Percentiles rank a stretch among this genome's conserved stretches.
Evolutionary conservation across 1,140 invertebrate species (phyloP).

Genomic region (Drosophila guanche): DNA sequence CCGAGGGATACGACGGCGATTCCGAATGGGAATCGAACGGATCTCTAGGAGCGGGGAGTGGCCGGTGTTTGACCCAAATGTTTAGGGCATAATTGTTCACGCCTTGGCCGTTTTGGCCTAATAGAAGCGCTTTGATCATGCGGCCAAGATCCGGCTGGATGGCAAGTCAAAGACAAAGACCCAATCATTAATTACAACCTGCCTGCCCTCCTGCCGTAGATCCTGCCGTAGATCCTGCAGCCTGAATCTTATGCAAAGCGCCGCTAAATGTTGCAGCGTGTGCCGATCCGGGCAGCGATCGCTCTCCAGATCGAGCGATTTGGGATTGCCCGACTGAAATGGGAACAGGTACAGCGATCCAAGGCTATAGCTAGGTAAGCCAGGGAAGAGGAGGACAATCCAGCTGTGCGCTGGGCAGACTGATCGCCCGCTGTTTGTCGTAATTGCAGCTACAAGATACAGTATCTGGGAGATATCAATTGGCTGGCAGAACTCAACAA

Average conservation of each 20-base stretch:
- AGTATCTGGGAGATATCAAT: constrained; percentile 47
- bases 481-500: constrained; percentile 14
- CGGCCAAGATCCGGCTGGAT: constrained; percentile 28
- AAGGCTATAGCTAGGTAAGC: too few species aligned
- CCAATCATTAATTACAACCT: constrained; percentile 31
- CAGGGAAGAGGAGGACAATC: background rate
- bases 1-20: constrained; percentile 13
- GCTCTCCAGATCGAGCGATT: too few species aligned
- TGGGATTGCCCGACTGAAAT: constrained; percentile 11
- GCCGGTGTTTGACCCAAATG: constrained; percentile 71
- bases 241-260: constrained; percentile 57
- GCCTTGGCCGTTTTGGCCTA: constrained; percentile 52
- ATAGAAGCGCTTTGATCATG: constrained; percentile 60
- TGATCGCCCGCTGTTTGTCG: constrained; percentile 40
- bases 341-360: background rate
- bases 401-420: constrained; percentile 19
- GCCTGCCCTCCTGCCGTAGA: too few species aligned
- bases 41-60: constrained; percentile 27
- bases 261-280: constrained; percentile 63
- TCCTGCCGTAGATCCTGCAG: constrained; percentile 19
- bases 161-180: too few species aligned
- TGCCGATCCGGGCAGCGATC: constrained; percentile 5
- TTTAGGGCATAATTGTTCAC: constrained; percentile 77
- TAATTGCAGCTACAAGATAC: constrained; percentile 56
- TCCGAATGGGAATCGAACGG: constrained; percentile 7